These are phyloP conservation scores for Philhelius pedissequus DNA, from an alignment of 2,888 invertebrate species.

Conservation along the genomic window DNA sequence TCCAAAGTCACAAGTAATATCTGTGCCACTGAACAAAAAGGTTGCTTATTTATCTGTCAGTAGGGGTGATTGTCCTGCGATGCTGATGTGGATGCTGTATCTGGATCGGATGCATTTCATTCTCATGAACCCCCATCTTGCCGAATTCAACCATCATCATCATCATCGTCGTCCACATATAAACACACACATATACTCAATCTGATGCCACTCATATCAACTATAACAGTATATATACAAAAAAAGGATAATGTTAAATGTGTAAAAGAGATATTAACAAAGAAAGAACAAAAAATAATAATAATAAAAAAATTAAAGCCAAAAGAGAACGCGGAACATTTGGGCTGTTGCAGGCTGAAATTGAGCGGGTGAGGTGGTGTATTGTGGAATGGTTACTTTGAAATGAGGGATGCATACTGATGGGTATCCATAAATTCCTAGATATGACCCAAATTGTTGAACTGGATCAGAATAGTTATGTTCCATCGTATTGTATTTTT, in stretches of 20 bases:
- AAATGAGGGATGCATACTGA: conserved; percentile 60
- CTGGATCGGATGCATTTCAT: conserved; percentile 44
- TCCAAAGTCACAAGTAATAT: conserved; percentile 59
- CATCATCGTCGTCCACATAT: conserved; percentile 6
- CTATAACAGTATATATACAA: conserved; percentile 14
- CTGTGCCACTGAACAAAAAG: conserved; percentile 56
- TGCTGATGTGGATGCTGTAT: conserved; percentile 38
- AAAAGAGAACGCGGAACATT: neutral
- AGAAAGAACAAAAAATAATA: conserved; percentile 20
- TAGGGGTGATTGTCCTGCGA: conserved; percentile 41
- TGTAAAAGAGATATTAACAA: conserved; percentile 39
- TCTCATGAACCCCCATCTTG: conserved; percentile 1
- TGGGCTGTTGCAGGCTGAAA: neutral
- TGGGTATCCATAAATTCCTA: conserved; percentile 67
- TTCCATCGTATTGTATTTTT: conserved; percentile 1
- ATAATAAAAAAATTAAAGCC: conserved; percentile 16
- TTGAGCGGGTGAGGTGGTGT: neutral
- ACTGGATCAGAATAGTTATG: conserved; percentile 65
- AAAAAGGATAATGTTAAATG: conserved; percentile 41
- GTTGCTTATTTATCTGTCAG: conserved; percentile 50
- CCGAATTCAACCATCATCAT: conserved; percentile 52
- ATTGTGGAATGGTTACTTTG: neutral
- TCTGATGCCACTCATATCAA: conserved; percentile 53
- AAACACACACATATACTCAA: neutral
- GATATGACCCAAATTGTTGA: conserved; percentile 69